These are phyloP conservation scores for Metalampra italica DNA, from an alignment of 2,888 invertebrate species.

Conservation along the genomic window DNA sequence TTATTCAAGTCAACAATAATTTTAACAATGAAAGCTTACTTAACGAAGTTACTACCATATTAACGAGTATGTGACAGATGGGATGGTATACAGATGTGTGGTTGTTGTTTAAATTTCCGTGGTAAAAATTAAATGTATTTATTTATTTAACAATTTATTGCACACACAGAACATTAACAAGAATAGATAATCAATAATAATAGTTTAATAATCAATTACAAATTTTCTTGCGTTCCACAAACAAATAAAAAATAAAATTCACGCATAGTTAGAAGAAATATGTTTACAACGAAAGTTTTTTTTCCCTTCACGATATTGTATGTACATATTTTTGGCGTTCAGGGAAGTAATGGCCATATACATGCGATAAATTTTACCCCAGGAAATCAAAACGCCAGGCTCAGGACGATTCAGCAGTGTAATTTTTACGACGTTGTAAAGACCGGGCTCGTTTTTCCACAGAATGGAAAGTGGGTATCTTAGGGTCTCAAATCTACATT, in stretches of 20 bases:
- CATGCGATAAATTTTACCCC: slow-evolving; percentile 46
- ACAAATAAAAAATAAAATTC: too few relatives aligned
- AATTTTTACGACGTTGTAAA: slow-evolving; percentile 57
- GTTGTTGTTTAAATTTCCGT: too few relatives aligned
- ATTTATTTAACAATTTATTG: too few relatives aligned
- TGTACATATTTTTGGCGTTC: slow-evolving; percentile 22
- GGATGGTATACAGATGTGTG: too few relatives aligned
- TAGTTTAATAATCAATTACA: too few relatives aligned
- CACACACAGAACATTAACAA: too few relatives aligned
- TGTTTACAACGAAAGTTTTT: not conserved
- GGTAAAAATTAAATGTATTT: too few relatives aligned
- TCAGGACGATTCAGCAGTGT: slow-evolving; percentile 38
- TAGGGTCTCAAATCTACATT: slow-evolving; percentile 1
- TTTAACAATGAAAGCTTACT: too few relatives aligned
- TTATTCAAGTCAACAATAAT: not conserved
- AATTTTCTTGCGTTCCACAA: too few relatives aligned
- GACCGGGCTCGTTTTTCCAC: slow-evolving; percentile 38
- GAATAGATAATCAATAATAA: too few relatives aligned
- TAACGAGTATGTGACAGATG: too few relatives aligned
- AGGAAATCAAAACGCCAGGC: slow-evolving; percentile 38
- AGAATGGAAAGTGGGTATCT: slow-evolving; percentile 18
- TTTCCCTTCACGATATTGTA: not conserved
- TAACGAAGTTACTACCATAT: too few relatives aligned
- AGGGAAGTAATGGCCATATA: slow-evolving; percentile 39
- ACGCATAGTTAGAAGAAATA: not conserved